These are phyloP conservation scores for Esox masquinongy DNA, from an alignment of 2,797 vertebrate species.

Conservation along the genomic window DNA sequence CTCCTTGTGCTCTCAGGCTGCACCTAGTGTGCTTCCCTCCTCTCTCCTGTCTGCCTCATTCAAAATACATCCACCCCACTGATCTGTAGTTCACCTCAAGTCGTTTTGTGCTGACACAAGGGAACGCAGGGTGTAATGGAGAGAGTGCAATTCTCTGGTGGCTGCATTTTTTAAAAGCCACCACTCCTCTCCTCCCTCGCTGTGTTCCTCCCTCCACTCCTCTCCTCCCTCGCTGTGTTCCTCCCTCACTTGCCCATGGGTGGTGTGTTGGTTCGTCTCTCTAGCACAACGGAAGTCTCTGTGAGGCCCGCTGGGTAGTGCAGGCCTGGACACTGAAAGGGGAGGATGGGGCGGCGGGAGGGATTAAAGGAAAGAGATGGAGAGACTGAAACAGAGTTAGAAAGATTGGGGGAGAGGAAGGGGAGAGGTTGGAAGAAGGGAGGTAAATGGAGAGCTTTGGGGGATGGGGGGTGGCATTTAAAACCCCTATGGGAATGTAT, in stretches of 20 bases:
- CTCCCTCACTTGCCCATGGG: conserved; percentile 49
- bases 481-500: conserved; percentile 66
- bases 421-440: conserved; percentile 12
- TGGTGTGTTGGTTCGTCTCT: conserved; percentile 40
- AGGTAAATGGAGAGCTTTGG: background rate
- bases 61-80: conserved; percentile 60
- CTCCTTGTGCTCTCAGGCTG: conserved; percentile 30
- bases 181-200: conserved; percentile 33
- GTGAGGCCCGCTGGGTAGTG: conserved; percentile 49
- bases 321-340: conserved; percentile 45
- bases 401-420: background rate
- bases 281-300: conserved; percentile 48
- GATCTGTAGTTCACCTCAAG: conserved; percentile 56
- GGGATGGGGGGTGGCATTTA: conserved; percentile 63
- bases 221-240: conserved; percentile 38
- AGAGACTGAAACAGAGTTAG: background rate
- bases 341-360: conserved; percentile 25
- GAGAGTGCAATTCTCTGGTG: conserved; percentile 43
- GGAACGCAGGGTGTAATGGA: conserved; percentile 39
- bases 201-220: conserved; percentile 45
- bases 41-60: conserved; percentile 41
- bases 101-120: conserved; percentile 63
- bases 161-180: conserved; percentile 54
- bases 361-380: conserved; percentile 24
- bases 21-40: conserved; percentile 20